Percentiles rank a stretch among this genome's conserved stretches.
phyloP scores from a whole-genome alignment of 2,113 vertebrate genomes.

The Stigmatopora argus region DNA sequence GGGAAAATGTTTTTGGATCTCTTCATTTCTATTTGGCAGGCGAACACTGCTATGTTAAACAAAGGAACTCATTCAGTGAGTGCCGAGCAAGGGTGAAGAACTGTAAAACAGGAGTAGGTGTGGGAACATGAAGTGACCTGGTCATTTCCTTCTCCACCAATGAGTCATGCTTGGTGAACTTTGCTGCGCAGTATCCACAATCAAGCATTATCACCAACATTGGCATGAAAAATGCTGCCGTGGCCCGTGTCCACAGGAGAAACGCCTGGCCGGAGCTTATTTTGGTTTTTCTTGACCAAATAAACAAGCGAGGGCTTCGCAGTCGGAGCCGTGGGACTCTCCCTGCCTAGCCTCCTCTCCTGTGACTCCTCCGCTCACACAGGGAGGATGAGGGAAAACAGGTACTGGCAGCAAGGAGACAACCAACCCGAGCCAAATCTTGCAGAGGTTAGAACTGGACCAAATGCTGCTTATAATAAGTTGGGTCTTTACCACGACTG shows the following conservation, averaged over 20 bases:
- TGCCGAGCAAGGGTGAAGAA: constrained; percentile 37
- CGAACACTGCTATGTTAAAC: constrained; percentile 31
- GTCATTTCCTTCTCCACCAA: constrained; percentile 45
- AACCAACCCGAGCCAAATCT: constrained; percentile 49
- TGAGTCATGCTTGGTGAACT: constrained; percentile 39
- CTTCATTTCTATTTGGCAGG: constrained; percentile 11
- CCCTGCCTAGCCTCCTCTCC: constrained; percentile 58
- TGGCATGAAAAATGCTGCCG: constrained; percentile 62
- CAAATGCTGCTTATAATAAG: constrained; percentile 68
- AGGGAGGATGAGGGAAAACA: constrained; percentile 50
- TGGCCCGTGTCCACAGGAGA: constrained; percentile 58
- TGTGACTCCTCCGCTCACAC: constrained; percentile 51
- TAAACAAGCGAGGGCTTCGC: constrained; percentile 63
- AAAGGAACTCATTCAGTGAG: constrained; percentile 54
- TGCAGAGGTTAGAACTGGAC: constrained; percentile 54
- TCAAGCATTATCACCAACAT: constrained; percentile 56
- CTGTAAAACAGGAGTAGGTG: constrained; percentile 57
- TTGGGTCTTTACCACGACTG: constrained; percentile 70
- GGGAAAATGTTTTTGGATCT: constrained; percentile 7
- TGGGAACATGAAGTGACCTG: constrained; percentile 51
- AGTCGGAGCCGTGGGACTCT: constrained; percentile 64
- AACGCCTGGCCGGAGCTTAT: constrained; percentile 66
- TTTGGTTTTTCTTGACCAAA: constrained; percentile 72
- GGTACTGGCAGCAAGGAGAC: constrained; percentile 45
- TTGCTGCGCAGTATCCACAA: constrained; percentile 35